Evolutionary conservation across 2,888 invertebrate genomes (phyloP).

Genomic region (Acanthosoma haemorrhoidale): DNA sequence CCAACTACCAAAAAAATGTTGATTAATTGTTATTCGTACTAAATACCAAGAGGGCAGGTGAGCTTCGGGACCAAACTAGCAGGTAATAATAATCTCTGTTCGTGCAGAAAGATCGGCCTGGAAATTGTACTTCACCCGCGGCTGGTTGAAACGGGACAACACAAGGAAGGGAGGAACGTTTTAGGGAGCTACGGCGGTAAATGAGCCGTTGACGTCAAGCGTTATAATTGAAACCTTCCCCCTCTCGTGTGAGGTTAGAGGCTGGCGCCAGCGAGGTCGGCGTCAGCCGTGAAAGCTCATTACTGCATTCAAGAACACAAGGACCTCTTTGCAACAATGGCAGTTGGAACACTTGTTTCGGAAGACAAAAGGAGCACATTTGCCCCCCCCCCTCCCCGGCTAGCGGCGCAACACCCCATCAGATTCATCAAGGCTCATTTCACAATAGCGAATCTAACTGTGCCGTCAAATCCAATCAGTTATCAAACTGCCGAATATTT

Average conservation of each 20-base stretch:
- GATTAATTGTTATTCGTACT: too few relatives aligned
- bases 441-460: too few relatives aligned
- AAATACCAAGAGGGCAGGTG: background rate
- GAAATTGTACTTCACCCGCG: too few relatives aligned
- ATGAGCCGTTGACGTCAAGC: background rate
- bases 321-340: constrained; percentile 28
- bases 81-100: background rate
- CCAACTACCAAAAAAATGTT: background rate
- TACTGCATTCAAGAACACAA: constrained; percentile 25
- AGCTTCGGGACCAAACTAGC: background rate
- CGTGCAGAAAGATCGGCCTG: too few relatives aligned
- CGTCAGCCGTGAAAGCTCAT: constrained; percentile 29
- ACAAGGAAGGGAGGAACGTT: too few relatives aligned
- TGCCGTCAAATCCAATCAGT: too few relatives aligned
- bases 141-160: background rate
- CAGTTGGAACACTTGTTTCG: background rate
- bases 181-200: too few relatives aligned
- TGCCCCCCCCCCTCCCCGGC: background rate
- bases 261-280: constrained; percentile 23
- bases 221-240: background rate
- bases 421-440: too few relatives aligned
- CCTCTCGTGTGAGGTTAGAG: background rate
- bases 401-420: too few relatives aligned
- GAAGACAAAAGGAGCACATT: background rate
- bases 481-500: too few relatives aligned